Evolutionary conservation across 2,113 vertebrate genomes (phyloP).

Genomic region (Syrrhaptes paradoxus): DNA sequence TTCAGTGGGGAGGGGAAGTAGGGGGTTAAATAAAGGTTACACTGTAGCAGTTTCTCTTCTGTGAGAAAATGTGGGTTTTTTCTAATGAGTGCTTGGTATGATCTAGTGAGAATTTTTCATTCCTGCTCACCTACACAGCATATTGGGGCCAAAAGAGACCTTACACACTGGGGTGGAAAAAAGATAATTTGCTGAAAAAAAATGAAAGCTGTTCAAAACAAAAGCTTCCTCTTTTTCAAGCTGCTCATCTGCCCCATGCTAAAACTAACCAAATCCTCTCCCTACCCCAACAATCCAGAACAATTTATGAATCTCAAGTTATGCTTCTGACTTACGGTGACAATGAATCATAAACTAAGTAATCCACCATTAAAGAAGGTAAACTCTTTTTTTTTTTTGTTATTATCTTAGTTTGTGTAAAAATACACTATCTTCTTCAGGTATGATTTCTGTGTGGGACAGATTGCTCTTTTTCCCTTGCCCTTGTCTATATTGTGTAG

Average conservation of each 20-base stretch:
- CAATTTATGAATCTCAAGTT: neutral
- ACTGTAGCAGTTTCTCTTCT: neutral
- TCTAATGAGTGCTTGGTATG: neutral
- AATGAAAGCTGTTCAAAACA: neutral
- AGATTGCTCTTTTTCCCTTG: neutral
- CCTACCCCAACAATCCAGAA: neutral
- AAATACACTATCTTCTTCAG: neutral
- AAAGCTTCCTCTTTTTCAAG: neutral
- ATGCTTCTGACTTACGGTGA: constrained; percentile 20
- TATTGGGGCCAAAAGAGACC: neutral
- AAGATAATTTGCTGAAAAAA: neutral
- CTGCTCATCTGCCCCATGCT: neutral
- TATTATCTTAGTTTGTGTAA: neutral
- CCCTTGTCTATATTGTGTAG: neutral
- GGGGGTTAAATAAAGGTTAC: constrained; percentile 32
- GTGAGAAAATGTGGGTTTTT: neutral
- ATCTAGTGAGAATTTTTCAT: neutral
- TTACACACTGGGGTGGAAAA: neutral
- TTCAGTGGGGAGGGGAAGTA: neutral
- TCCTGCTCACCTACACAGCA: neutral
- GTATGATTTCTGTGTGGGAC: neutral
- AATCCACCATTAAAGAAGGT: constrained; percentile 42
- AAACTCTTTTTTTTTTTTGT: neutral
- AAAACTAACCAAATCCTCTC: neutral
- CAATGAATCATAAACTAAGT: constrained; percentile 39